Evolutionary conservation across 2,888 invertebrate species (phyloP).

Genomic region (Drosophila anomalata): DNA sequence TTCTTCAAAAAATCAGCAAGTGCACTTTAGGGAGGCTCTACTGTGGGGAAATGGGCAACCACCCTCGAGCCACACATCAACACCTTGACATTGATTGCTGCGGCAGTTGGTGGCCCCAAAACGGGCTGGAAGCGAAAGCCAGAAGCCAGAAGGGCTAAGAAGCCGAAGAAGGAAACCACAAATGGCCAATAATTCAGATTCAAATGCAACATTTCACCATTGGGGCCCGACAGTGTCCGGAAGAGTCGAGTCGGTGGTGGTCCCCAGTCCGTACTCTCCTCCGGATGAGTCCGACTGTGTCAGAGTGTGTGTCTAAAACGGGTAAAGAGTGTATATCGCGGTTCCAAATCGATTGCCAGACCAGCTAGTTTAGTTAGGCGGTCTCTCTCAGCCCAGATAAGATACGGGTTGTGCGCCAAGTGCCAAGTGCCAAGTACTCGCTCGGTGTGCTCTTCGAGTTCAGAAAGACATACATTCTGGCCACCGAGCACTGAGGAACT

Average conservation of each 20-base stretch:
- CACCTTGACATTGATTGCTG: conserved; percentile 53
- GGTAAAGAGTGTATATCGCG: conserved; percentile 24
- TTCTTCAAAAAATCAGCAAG: no score
- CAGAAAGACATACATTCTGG: conserved; percentile 12
- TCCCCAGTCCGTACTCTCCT: background rate
- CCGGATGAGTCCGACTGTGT: no score
- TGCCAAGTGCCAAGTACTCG: conserved; percentile 12
- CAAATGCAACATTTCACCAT: conserved; percentile 35
- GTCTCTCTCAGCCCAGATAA: conserved; percentile 56
- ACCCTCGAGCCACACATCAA: conserved; percentile 29
- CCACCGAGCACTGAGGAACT: conserved; percentile 19
- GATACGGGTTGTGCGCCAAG: conserved; percentile 46
- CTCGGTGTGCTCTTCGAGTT: background rate
- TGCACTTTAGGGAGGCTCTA: background rate
- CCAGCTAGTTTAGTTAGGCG: conserved; percentile 65
- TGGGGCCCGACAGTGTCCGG: conserved; percentile 18
- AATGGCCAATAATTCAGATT: conserved; percentile 48
- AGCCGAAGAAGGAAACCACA: conserved; percentile 28
- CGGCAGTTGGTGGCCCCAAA: conserved; percentile 16
- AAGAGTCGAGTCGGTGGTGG: background rate
- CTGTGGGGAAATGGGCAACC: conserved; percentile 10
- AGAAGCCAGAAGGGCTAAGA: background rate
- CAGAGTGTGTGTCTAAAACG: no score
- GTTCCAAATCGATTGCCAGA: conserved; percentile 69
- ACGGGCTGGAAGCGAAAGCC: background rate